These are phyloP conservation scores for Papilio demoleus DNA, from an alignment of 2,888 invertebrate genomes.

Conservation along the genomic window DNA sequence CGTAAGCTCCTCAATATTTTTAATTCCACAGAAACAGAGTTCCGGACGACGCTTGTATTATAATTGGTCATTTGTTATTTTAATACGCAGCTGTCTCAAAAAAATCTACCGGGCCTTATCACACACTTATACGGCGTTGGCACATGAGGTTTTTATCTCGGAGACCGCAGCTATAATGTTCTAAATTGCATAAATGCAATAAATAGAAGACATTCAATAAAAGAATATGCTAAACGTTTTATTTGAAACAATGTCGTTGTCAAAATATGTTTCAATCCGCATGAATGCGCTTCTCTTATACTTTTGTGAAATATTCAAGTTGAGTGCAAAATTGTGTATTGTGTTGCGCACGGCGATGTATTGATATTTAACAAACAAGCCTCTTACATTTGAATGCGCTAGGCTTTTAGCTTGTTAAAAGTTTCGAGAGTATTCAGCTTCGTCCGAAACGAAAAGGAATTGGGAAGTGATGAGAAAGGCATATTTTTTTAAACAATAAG, in stretches of 20 bases:
- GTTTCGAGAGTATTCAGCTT: conserved; percentile 20
- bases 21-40: no score
- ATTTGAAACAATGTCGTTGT: neutral
- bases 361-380: conserved; percentile 35
- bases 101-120: no score
- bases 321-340: conserved; percentile 34
- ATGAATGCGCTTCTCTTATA: conserved; percentile 1
- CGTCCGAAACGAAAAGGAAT: neutral
- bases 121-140: no score
- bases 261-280: neutral
- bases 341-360: conserved; percentile 18
- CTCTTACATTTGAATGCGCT: conserved; percentile 13
- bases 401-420: conserved; percentile 26
- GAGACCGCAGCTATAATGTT: no score
- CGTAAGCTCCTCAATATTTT: no score
- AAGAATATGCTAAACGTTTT: neutral
- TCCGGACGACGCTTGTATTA: no score
- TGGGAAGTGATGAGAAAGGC: neutral
- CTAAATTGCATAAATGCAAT: neutral
- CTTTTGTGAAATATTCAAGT: conserved; percentile 10
- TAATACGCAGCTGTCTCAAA: no score
- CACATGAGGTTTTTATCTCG: no score
- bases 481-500: neutral
- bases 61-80: no score
- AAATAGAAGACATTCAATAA: neutral